These are phyloP conservation scores for Lasioglossum marginatum DNA, from an alignment of 2,888 invertebrate genomes.

Conservation along the genomic window DNA sequence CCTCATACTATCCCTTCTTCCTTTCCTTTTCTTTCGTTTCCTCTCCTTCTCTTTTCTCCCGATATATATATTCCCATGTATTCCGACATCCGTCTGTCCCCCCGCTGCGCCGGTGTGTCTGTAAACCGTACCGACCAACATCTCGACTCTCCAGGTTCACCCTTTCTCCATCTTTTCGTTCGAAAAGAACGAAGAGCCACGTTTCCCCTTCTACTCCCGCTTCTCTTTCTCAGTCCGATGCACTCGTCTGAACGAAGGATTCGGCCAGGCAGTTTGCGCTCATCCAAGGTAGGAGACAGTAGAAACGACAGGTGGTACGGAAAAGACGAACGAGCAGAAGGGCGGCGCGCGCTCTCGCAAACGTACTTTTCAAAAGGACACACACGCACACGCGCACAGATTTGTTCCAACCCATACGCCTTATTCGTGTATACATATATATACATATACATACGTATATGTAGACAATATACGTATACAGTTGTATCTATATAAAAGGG, in stretches of 20 bases:
- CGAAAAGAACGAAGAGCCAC: constrained; percentile 31
- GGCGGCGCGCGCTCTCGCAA: constrained; percentile 35
- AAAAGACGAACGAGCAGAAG: constrained; percentile 41
- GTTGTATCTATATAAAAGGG: not conserved
- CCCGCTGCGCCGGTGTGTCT: not conserved
- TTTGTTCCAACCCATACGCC: too few species aligned
- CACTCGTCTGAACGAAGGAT: constrained; percentile 64
- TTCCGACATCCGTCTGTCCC: constrained; percentile 29
- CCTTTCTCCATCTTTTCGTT: constrained; percentile 62
- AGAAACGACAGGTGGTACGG: constrained; percentile 46
- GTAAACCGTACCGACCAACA: constrained; percentile 33
- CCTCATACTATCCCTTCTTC: constrained; percentile 44
- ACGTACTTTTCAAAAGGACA: constrained; percentile 8
- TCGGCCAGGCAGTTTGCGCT: constrained; percentile 53
- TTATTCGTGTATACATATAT: not conserved
- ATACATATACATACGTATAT: not conserved
- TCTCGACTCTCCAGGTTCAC: constrained; percentile 48
- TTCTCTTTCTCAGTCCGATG: constrained; percentile 63
- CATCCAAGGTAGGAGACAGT: constrained; percentile 48
- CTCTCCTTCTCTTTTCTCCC: constrained; percentile 2
- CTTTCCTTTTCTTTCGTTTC: constrained; percentile 20
- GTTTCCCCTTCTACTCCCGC: constrained; percentile 30
- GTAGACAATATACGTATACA: constrained; percentile 15
- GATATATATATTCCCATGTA: constrained; percentile 33
- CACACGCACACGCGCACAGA: not conserved